Evolutionary conservation across 2,113 vertebrate genomes (phyloP).

Genomic region (Apaloderma vittatum): DNA sequence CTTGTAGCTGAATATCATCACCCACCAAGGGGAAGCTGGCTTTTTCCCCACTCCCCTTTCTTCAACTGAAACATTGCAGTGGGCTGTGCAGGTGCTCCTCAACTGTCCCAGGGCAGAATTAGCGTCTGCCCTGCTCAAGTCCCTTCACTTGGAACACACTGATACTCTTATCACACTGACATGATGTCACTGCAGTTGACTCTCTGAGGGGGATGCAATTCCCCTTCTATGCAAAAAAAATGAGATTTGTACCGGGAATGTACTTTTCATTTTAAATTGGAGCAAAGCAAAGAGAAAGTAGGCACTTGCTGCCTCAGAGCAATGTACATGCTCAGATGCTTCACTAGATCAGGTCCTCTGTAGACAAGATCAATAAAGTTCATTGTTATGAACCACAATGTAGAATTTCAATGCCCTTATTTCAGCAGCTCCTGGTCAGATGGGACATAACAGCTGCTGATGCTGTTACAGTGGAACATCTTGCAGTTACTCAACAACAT

Average conservation of each 20-base stretch:
- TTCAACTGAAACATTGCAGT: neutral
- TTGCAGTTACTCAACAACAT: neutral
- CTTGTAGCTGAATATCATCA: neutral
- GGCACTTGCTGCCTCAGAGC: neutral
- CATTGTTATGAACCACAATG: constrained; percentile 19
- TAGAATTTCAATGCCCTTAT: constrained; percentile 10
- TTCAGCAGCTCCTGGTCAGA: constrained; percentile 31
- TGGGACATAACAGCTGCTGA: neutral
- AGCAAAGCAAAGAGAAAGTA: neutral
- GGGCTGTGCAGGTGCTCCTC: neutral
- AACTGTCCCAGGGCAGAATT: neutral
- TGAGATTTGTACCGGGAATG: neutral
- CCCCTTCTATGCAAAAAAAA: neutral
- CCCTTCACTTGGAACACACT: neutral
- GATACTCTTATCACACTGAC: neutral
- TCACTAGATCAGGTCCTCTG: neutral
- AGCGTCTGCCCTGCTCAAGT: neutral
- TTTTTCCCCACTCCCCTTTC: neutral
- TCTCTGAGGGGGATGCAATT: rapidly evolving
- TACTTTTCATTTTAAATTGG: neutral
- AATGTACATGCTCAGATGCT: neutral
- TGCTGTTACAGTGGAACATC: neutral
- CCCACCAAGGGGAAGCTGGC: neutral
- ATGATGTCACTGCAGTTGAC: neutral
- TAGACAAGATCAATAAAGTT: constrained; percentile 27